Base-by-base conservation (phyloP, 2,888 invertebrate genomes). In the Achlya flavicornis region DNA sequence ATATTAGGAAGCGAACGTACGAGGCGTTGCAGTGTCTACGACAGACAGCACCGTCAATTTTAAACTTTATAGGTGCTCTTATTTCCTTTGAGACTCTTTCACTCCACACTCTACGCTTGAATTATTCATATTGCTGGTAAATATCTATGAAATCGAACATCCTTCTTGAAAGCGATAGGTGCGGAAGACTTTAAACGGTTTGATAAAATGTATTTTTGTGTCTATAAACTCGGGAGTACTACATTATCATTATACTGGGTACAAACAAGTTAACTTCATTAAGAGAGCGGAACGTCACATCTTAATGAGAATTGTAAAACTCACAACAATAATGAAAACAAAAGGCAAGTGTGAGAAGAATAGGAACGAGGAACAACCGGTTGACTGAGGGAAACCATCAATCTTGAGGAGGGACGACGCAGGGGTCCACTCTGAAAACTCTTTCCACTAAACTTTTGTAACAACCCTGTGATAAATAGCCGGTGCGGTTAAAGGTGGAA, bases 1-100 rank as follows among this genome's bases (percentile, higher is more conserved):
- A 61, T 43, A 43, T 43, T 61, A 65, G 65, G 61, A 62, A 33
- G 65, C 63, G 58, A 62, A 60, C 41, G 61, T 66, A 58, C 61
- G 70, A 68, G 66, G 67, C 64, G 63, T 68, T 61, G 68, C 63
- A 57, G 58, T 63, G 68, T 71, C 75, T 63, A 66, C 65, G 68
- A 71, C 75, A 78, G 77, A 81, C 74, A 79, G 75, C 79, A 74
- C 72, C 81, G 80, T 85, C 87, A 87, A 88, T 89, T 89, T 88
- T 86, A 86, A 87, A 87, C 85, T 85, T 80, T 84, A 86, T 86
- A 86, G 86, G 79, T 81, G 82, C 81, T 83, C 84, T 86, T 85
- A 87, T 87, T 89, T 82, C 89, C 90, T 91, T 91, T 90, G 90
- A 89, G 87, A 84, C 86, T 88, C 80, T 89, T 88, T 88, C 86